Percentiles rank a stretch among this genome's conserved stretches.
Conservation (phyloP, 1,140 invertebrate genomes). For the Drosophila asahinai region DNA sequence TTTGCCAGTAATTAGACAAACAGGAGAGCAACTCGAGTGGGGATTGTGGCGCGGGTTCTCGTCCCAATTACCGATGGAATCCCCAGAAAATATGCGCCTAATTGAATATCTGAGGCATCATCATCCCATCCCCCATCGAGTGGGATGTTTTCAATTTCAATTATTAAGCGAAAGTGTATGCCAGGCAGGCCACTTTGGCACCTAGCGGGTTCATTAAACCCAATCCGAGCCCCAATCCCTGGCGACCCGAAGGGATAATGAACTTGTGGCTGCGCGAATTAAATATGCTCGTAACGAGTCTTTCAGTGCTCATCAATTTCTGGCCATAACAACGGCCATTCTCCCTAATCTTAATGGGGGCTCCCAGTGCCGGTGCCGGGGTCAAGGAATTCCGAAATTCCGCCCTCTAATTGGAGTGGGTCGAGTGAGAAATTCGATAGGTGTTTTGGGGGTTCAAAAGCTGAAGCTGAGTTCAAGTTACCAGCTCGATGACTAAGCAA, state of each 20-base stretch:
- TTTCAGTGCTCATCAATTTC: constrained; percentile 68
- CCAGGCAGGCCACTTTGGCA: constrained; percentile 62
- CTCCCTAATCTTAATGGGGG: constrained; percentile 47
- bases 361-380: constrained; percentile 20
- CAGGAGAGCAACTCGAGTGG: constrained; percentile 34
- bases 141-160: constrained; percentile 77
- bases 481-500: constrained; percentile 15
- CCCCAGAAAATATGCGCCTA: constrained; percentile 74
- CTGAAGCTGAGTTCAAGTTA: constrained; percentile 9
- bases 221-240: constrained; percentile 4
- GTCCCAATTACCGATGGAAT: constrained; percentile 66
- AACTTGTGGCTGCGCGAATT: constrained; percentile 57
- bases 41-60: constrained; percentile 19
- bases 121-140: constrained; percentile 6
- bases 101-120: constrained; percentile 57
- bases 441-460: constrained; percentile 9
- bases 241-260: constrained; percentile 65
- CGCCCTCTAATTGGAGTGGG: constrained; percentile 16
- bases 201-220: constrained; percentile 77
- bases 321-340: constrained; percentile 50
- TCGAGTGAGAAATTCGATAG: constrained; percentile 13
- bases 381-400: constrained; percentile 38
- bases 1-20: constrained; percentile 72
- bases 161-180: constrained; percentile 59
- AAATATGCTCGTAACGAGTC: constrained; percentile 59